Conservation (phyloP, 2,113 vertebrate genomes). For the Ranitomeya variabilis region DNA sequence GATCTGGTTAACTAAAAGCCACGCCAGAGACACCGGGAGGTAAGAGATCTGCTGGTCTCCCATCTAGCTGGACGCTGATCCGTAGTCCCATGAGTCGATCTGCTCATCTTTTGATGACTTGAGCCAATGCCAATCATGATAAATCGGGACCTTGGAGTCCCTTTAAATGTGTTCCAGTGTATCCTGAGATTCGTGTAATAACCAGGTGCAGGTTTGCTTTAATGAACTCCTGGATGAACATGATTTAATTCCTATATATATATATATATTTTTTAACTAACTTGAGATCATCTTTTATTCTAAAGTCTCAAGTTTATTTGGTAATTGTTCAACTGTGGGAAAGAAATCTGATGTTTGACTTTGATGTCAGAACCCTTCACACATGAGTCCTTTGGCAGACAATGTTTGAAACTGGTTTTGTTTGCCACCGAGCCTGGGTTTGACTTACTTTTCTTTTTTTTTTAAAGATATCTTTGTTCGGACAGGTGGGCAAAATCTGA, state of each 20-base stretch:
- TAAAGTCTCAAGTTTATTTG: slow-evolving; percentile 41
- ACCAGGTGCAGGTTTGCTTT: background rate
- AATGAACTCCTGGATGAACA: background rate
- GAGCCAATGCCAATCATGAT: too few species aligned
- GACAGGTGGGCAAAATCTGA: slow-evolving; percentile 51
- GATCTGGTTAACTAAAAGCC: too few species aligned
- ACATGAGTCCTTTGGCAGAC: slow-evolving; percentile 37
- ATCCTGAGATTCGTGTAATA: background rate
- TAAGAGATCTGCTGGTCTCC: too few species aligned
- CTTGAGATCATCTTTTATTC: background rate
- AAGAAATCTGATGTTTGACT: slow-evolving; percentile 44
- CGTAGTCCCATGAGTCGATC: too few species aligned
- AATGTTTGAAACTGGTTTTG: slow-evolving; percentile 43
- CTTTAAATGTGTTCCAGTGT: background rate
- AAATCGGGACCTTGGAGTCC: background rate
- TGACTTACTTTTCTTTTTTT: slow-evolving; percentile 51
- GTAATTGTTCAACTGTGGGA: slow-evolving; percentile 49
- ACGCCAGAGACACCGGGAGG: too few species aligned
- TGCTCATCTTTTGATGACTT: too few species aligned
- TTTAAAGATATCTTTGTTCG: slow-evolving; percentile 57
- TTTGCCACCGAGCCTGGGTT: slow-evolving; percentile 42
- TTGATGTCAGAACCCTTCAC: slow-evolving; percentile 39
- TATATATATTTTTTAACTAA: slow-evolving; percentile 3
- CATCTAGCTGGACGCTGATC: too few species aligned
- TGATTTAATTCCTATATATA: background rate